Evolutionary conservation across 2,113 vertebrate species (phyloP).

Genomic region (Henicopernis longicauda): DNA sequence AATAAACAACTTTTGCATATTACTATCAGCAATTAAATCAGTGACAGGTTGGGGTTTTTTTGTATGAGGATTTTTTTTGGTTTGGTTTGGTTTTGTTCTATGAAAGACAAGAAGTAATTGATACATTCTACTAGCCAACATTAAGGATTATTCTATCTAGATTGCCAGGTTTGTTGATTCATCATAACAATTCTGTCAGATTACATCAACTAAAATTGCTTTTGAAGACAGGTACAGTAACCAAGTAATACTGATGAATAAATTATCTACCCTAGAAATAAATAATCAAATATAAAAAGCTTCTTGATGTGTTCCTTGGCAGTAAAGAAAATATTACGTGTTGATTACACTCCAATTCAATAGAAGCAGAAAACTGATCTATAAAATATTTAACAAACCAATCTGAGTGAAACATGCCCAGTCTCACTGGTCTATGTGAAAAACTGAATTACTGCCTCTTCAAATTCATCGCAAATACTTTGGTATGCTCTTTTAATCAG

Average conservation of each 20-base stretch:
- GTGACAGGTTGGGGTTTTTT: fast-evolving
- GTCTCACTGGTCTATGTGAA: background rate
- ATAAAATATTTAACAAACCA: conserved; percentile 30
- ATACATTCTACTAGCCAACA: background rate
- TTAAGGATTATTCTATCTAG: background rate
- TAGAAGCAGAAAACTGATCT: background rate
- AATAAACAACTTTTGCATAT: background rate
- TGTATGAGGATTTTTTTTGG: background rate
- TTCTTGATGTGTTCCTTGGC: background rate
- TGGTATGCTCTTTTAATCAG: background rate
- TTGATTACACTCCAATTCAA: background rate
- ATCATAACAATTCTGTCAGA: background rate
- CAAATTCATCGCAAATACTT: background rate
- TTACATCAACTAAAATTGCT: background rate
- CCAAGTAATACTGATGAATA: background rate
- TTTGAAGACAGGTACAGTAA: background rate
- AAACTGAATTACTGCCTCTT: background rate
- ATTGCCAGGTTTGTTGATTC: background rate
- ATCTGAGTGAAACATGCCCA: background rate
- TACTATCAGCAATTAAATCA: background rate
- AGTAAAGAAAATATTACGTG: conserved; percentile 12
- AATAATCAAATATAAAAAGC: conserved; percentile 9
- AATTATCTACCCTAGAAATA: background rate
- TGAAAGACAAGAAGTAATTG: background rate
- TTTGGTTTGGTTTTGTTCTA: background rate